phyloP scores from a whole-genome alignment of 2,797 vertebrate species.

The Lithobates sylvaticus region DNA sequence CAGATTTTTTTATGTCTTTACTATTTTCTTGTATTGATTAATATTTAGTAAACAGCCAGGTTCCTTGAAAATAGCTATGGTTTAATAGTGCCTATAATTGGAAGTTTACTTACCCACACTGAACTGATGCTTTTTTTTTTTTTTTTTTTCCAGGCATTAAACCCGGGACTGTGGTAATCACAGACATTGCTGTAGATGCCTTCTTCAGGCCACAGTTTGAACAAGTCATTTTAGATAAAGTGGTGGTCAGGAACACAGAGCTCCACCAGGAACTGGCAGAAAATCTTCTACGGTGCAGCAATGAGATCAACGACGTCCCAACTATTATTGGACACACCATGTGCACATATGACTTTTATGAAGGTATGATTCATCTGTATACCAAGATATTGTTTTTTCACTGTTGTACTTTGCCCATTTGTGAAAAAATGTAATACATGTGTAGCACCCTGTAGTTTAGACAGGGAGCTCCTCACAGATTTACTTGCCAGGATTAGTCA shows the following conservation, averaged over 20 bases:
- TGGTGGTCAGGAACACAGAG: slow-evolving; percentile 84
- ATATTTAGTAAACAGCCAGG: too few species aligned
- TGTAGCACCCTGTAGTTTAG: too few species aligned
- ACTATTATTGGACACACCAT: slow-evolving; percentile 83
- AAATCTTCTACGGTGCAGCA: slow-evolving; percentile 82
- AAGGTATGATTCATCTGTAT: slow-evolving; percentile 75
- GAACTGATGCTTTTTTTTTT: background rate
- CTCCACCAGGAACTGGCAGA: slow-evolving; percentile 80
- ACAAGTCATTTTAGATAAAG: slow-evolving; percentile 85
- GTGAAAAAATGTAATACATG: too few species aligned
- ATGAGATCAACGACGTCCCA: slow-evolving; percentile 76
- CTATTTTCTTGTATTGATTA: too few species aligned
- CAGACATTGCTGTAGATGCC: slow-evolving; percentile 82
- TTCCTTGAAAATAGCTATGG: too few species aligned
- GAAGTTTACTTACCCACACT: background rate
- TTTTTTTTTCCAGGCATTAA: slow-evolving; percentile 74
- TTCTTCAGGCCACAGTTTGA: slow-evolving; percentile 83
- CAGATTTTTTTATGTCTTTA: too few species aligned
- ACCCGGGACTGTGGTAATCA: slow-evolving; percentile 85
- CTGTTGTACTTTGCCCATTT: too few species aligned
- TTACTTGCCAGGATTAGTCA: too few species aligned
- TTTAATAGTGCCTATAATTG: background rate
- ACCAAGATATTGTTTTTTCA: background rate
- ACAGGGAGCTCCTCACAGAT: too few species aligned
- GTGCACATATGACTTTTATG: slow-evolving; percentile 90